Conservation (phyloP, 1,140 invertebrate genomes). For the Aphis gossypii region DNA sequence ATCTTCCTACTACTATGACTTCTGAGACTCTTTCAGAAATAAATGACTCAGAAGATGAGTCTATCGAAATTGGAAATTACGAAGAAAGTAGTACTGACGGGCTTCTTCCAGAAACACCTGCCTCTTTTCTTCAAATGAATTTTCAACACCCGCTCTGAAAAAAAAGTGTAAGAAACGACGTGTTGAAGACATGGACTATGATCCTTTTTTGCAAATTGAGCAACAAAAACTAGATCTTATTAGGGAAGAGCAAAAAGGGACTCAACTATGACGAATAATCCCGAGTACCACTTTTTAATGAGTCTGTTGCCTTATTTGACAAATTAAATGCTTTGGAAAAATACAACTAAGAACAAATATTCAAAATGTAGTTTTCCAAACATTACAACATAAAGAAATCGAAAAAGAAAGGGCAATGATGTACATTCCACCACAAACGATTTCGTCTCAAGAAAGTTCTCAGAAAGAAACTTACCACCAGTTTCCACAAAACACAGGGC, state of each 20-base stretch:
- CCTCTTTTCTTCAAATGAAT: not conserved
- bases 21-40: not conserved
- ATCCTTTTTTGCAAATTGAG: not conserved
- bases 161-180: not conserved
- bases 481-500: too few relatives aligned
- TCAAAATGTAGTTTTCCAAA: not conserved
- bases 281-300: not conserved
- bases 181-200: not conserved
- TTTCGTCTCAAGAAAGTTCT: too few relatives aligned
- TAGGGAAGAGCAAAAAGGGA: slow-evolving; percentile 4
- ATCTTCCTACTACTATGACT: not conserved
- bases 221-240: not conserved
- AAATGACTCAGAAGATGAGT: not conserved
- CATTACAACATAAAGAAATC: too few relatives aligned
- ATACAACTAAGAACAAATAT: not conserved
- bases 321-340: not conserved
- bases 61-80: not conserved
- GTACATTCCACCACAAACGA: too few relatives aligned
- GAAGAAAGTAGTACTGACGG: not conserved
- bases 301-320: not conserved
- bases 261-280: not conserved
- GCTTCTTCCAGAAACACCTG: not conserved
- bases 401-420: too few relatives aligned
- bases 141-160: not conserved
- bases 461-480: too few relatives aligned